A percentile compares a stretch with the other conserved stretches of the same genome.
These are phyloP conservation scores for Crocuta crocuta DNA, from an alignment of 2,113 vertebrate genomes.

Conservation along the genomic window DNA sequence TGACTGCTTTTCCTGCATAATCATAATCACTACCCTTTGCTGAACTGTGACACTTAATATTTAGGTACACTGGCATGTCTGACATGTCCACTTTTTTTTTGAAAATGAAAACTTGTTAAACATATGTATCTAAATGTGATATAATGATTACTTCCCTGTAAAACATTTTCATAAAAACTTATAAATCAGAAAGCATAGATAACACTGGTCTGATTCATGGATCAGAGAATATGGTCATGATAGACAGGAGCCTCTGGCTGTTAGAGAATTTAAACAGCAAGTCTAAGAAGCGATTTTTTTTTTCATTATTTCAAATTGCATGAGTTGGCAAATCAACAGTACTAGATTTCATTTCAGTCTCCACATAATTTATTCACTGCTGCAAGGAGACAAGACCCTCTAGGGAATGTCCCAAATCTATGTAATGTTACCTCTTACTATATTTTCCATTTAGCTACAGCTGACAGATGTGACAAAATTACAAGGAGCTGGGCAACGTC, in stretches of 20 bases:
- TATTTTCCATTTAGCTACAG: slow-evolving; percentile 74
- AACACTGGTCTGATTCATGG: not conserved
- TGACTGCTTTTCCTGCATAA: not conserved
- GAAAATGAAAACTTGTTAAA: not conserved
- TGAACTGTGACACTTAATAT: not conserved
- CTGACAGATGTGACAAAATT: slow-evolving; percentile 80
- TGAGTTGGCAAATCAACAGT: slow-evolving; percentile 62
- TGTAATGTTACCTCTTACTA: slow-evolving; percentile 64
- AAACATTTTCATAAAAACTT: slow-evolving; percentile 43
- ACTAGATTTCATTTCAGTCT: slow-evolving; percentile 53
- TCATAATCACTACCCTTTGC: not conserved
- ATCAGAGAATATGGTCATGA: not conserved
- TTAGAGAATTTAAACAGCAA: not conserved
- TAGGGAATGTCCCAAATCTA: slow-evolving; percentile 68
- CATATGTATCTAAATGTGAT: not conserved
- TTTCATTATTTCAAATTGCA: slow-evolving; percentile 50
- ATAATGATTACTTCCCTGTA: not conserved
- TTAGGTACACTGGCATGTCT: not conserved
- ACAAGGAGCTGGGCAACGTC: slow-evolving; percentile 48
- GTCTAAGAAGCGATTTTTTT: slow-evolving; percentile 15
- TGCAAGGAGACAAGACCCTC: slow-evolving; percentile 65
- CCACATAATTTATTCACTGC: slow-evolving; percentile 67
- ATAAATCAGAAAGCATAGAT: not conserved
- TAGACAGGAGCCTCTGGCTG: not conserved
- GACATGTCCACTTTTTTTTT: not conserved